These are phyloP conservation scores for Pteruthius melanotis DNA, from an alignment of 2,113 vertebrate genomes.

Conservation along the genomic window DNA sequence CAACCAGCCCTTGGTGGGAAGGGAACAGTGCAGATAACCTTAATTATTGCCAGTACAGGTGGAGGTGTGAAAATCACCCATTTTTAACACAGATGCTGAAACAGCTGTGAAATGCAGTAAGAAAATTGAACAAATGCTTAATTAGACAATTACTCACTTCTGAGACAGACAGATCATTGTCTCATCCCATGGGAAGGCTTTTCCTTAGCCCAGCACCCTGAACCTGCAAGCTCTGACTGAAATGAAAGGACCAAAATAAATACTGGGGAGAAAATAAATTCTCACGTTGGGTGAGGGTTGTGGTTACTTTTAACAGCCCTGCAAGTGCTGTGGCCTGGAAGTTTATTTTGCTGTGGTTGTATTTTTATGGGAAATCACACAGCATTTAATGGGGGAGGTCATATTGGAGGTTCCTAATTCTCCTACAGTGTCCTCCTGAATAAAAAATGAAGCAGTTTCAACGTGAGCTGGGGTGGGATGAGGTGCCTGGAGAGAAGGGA, in stretches of 20 bases:
- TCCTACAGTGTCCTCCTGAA: neutral
- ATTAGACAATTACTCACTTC: neutral
- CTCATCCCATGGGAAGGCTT: neutral
- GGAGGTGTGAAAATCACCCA: neutral
- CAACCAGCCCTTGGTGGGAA: neutral
- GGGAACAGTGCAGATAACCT: rapidly evolving
- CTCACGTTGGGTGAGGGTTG: neutral
- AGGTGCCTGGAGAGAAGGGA: neutral
- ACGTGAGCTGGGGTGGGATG: rapidly evolving
- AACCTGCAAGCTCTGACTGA: neutral
- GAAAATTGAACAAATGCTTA: neutral
- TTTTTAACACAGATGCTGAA: neutral
- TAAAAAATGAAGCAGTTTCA: neutral
- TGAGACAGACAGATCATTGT: neutral
- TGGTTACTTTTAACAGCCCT: neutral
- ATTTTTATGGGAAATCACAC: neutral
- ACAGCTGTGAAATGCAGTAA: neutral
- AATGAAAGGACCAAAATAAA: neutral
- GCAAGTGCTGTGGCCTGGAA: neutral
- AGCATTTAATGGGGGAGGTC: neutral
- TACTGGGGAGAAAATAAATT: neutral
- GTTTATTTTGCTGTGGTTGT: neutral
- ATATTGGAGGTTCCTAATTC: neutral
- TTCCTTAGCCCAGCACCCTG: neutral
- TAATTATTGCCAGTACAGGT: neutral